Evolutionary conservation across 2,113 vertebrate species (phyloP).

Genomic region (Rissa tridactyla): DNA sequence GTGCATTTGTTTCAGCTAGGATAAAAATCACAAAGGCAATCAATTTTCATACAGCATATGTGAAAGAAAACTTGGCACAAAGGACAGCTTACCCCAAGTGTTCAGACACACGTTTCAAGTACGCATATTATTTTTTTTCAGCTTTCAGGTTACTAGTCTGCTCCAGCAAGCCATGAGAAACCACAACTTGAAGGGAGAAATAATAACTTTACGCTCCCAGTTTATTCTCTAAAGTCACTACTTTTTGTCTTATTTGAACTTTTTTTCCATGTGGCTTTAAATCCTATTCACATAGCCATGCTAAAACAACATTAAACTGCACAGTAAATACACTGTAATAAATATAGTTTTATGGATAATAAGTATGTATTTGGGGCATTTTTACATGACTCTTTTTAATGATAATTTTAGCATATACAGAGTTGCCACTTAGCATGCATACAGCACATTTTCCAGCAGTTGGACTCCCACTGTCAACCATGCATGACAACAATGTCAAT

Average conservation of each 20-base stretch:
- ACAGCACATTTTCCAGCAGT: neutral
- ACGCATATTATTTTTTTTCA: neutral
- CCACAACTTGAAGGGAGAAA: neutral
- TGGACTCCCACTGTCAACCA: neutral
- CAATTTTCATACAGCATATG: conserved; percentile 7
- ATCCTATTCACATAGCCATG: neutral
- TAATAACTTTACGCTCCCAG: neutral
- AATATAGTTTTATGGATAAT: neutral
- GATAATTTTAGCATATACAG: neutral
- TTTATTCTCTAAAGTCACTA: neutral
- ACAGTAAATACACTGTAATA: neutral
- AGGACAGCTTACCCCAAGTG: neutral
- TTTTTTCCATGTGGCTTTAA: conserved; percentile 13
- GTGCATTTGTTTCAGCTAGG: conserved; percentile 49
- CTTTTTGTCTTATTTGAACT: neutral
- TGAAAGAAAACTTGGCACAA: conserved; percentile 14
- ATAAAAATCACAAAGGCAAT: conserved; percentile 52
- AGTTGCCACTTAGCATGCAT: neutral
- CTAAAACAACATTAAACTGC: neutral
- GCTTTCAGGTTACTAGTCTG: conserved; percentile 27
- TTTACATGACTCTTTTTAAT: neutral
- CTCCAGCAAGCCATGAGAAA: neutral
- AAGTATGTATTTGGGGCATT: neutral
- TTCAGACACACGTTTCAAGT: conserved; percentile 14
- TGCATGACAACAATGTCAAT: neutral